These are phyloP conservation scores for Drosophila parvula DNA, from an alignment of 1,140 invertebrate species.

Conservation along the genomic window DNA sequence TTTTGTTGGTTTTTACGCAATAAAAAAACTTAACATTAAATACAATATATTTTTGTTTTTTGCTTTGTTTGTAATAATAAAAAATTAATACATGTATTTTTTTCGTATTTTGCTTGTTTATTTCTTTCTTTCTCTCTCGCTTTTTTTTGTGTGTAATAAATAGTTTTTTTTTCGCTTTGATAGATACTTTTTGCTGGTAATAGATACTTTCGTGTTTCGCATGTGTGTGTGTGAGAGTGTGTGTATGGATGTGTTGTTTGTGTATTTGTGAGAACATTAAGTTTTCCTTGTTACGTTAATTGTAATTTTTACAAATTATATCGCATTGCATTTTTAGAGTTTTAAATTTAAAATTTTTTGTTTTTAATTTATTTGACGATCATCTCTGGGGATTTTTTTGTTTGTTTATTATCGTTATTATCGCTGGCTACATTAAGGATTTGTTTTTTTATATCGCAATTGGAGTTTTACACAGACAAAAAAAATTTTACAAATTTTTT, in stretches of 20 bases:
- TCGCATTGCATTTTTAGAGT: slow-evolving; percentile 65
- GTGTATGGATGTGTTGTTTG: slow-evolving; percentile 32
- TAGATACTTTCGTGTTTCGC: slow-evolving; percentile 63
- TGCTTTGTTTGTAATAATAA: slow-evolving; percentile 64
- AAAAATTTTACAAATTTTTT: slow-evolving; percentile 83
- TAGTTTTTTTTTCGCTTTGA: slow-evolving; percentile 70
- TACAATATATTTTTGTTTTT: slow-evolving; percentile 75
- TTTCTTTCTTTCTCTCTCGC: slow-evolving; percentile 48
- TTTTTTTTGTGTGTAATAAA: slow-evolving; percentile 67
- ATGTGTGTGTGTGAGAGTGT: slow-evolving; percentile 41
- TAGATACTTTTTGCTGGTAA: slow-evolving; percentile 74
- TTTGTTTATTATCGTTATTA: slow-evolving; percentile 38
- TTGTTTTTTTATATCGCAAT: slow-evolving; percentile 73
- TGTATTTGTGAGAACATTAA: slow-evolving; percentile 74
- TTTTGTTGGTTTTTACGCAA: slow-evolving; percentile 73
- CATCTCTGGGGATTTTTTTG: slow-evolving; percentile 27
- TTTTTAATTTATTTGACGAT: slow-evolving; percentile 46
- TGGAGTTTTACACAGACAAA: slow-evolving; percentile 78
- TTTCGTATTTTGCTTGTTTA: slow-evolving; percentile 63
- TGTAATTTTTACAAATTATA: slow-evolving; percentile 79
- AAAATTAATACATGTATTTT: slow-evolving; percentile 80
- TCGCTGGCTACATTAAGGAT: slow-evolving; percentile 60
- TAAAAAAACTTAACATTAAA: slow-evolving; percentile 83
- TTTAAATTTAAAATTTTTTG: not conserved
- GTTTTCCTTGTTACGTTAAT: slow-evolving; percentile 65